These are phyloP conservation scores for Corydoras maculifer DNA, from an alignment of 2,113 vertebrate species.

Conservation along the genomic window DNA sequence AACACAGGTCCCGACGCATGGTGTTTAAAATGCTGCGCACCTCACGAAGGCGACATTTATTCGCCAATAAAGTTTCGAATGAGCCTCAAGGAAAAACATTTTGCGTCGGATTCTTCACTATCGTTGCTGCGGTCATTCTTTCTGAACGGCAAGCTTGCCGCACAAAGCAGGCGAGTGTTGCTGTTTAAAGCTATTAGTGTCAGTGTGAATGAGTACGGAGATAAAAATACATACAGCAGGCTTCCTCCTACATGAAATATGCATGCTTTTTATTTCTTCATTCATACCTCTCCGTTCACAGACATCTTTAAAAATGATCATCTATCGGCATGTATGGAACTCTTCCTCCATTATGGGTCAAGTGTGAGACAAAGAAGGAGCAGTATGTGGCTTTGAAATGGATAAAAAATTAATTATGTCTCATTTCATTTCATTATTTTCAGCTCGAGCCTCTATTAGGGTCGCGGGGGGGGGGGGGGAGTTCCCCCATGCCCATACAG, in stretches of 20 bases:
- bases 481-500: no score
- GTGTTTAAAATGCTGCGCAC: constrained; percentile 17
- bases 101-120: constrained; percentile 5
- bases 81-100: constrained; percentile 15
- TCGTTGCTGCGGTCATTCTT: constrained; percentile 24
- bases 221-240: constrained; percentile 16
- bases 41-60: constrained; percentile 19
- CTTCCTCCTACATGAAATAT: constrained; percentile 27
- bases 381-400: no score
- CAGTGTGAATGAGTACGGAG: constrained; percentile 13
- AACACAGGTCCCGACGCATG: constrained; percentile 8
- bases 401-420: no score
- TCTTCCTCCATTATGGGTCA: no score
- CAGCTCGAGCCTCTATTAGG: no score
- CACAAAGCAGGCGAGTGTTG: constrained; percentile 6
- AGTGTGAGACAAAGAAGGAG: no score
- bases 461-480: no score
- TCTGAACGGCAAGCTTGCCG: constrained; percentile 12
- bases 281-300: background rate
- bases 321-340: background rate
- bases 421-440: no score
- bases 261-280: constrained; percentile 1
- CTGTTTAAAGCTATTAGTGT: constrained; percentile 22
- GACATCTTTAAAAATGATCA: background rate
- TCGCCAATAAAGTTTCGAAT: constrained; percentile 17